Evolutionary conservation across 2,113 vertebrate genomes (phyloP).

Genomic region (Rattus rattus): DNA sequence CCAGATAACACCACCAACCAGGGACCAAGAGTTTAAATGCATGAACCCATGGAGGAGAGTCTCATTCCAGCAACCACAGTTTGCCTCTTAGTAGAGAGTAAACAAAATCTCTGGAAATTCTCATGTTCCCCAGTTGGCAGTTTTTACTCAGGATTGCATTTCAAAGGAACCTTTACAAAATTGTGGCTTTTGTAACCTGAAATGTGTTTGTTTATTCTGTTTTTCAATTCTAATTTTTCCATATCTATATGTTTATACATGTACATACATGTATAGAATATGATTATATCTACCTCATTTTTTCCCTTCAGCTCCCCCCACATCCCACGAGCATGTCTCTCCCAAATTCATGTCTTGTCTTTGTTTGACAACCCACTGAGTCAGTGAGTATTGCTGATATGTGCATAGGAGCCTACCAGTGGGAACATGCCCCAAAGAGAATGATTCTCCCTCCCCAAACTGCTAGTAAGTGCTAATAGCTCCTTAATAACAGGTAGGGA

Average conservation of each 20-base stretch:
- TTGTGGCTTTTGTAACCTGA: slow-evolving; percentile 46
- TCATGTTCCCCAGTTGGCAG: background rate
- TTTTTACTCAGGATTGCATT: slow-evolving; percentile 49
- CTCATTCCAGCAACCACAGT: background rate
- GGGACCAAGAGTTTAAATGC: background rate
- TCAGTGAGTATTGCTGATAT: background rate
- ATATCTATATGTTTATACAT: background rate
- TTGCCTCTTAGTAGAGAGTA: slow-evolving; percentile 11
- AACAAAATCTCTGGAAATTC: background rate
- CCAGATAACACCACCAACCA: background rate
- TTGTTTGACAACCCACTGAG: background rate
- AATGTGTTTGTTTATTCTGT: background rate
- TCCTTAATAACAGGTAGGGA: background rate
- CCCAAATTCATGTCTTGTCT: background rate
- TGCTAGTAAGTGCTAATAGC: background rate
- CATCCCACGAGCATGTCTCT: background rate
- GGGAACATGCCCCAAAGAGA: background rate
- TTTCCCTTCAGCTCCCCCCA: too few species aligned
- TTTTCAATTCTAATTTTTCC: background rate
- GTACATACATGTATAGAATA: background rate
- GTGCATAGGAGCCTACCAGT: too few species aligned
- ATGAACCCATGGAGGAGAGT: background rate
- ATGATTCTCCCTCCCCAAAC: background rate
- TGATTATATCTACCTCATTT: background rate
- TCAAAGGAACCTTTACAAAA: slow-evolving; percentile 32